Conservation (phyloP, 2,888 invertebrate genomes). For the Aspidapion aeneum region DNA sequence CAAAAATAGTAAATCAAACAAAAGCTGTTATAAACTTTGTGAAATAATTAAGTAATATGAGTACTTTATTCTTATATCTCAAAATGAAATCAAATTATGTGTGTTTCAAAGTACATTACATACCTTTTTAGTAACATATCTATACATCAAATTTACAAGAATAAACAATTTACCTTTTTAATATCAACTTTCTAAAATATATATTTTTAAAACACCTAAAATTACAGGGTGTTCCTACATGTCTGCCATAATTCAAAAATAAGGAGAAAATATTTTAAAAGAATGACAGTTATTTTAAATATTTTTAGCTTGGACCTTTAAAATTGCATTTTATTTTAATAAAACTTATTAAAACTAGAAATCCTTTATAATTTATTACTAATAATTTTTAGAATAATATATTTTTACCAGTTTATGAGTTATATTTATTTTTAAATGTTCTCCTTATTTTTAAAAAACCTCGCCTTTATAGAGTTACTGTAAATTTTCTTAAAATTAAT, state of each 20-base stretch:
- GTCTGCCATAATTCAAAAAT: slow-evolving; percentile 46
- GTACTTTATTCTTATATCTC: neutral
- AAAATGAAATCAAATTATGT: neutral
- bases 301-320: neutral
- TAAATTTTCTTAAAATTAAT: slow-evolving; percentile 46
- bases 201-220: slow-evolving; percentile 14
- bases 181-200: slow-evolving; percentile 35
- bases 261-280: slow-evolving; percentile 42
- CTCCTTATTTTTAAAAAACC: slow-evolving; percentile 48
- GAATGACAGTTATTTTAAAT: neutral
- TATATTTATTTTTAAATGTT: slow-evolving; percentile 42
- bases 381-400: slow-evolving; percentile 36
- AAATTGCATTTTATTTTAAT: neutral
- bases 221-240: slow-evolving; percentile 32
- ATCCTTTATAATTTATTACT: slow-evolving; percentile 39
- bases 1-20: neutral
- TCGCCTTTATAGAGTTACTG: slow-evolving; percentile 49
- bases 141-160: slow-evolving; percentile 40
- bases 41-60: neutral
- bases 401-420: slow-evolving; percentile 49
- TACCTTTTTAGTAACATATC: slow-evolving; percentile 42
- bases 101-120: slow-evolving; percentile 25
- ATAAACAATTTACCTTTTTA: slow-evolving; percentile 42
- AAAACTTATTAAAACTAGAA: slow-evolving; percentile 33
- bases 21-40: neutral